Conservation (phyloP, 2,888 invertebrate genomes). For the Diarsia rubi region DNA sequence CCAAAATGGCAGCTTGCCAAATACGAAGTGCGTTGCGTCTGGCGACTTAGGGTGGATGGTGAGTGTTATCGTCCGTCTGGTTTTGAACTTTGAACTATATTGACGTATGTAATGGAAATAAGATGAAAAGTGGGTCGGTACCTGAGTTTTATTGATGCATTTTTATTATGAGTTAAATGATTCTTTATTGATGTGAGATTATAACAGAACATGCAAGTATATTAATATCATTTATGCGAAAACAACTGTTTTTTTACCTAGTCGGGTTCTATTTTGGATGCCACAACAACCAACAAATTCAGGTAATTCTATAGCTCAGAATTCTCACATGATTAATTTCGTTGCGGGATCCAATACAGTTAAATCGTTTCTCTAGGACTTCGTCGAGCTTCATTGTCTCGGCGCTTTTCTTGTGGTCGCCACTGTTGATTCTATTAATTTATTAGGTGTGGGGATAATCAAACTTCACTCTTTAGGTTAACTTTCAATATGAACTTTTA, state of each 20-base stretch:
- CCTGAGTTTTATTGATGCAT: constrained; percentile 34
- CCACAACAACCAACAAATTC: background rate
- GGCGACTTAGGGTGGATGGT: constrained; percentile 68
- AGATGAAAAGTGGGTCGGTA: constrained; percentile 17
- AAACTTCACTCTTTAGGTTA: too few relatives aligned
- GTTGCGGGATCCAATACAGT: too few relatives aligned
- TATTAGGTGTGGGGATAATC: too few relatives aligned
- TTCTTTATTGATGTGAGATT: constrained; percentile 14
- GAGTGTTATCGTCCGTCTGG: constrained; percentile 39
- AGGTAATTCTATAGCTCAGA: too few relatives aligned
- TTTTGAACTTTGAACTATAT: constrained; percentile 54
- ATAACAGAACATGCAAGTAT: background rate
- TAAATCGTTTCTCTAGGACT: too few relatives aligned
- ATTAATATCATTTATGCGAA: background rate
- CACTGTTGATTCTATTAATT: too few relatives aligned
- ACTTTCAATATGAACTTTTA: too few relatives aligned
- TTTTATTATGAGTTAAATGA: constrained; percentile 14
- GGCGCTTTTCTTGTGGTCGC: too few relatives aligned
- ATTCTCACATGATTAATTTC: too few relatives aligned
- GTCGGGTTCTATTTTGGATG: background rate
- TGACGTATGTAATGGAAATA: constrained; percentile 44
- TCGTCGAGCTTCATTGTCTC: too few relatives aligned
- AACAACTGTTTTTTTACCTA: background rate
- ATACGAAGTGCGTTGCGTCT: constrained; percentile 86
- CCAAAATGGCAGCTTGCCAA: constrained; percentile 90